Conservation (phyloP, 64 coral and sea anemone genomes). For the Pocillopora verrucosa region DNA sequence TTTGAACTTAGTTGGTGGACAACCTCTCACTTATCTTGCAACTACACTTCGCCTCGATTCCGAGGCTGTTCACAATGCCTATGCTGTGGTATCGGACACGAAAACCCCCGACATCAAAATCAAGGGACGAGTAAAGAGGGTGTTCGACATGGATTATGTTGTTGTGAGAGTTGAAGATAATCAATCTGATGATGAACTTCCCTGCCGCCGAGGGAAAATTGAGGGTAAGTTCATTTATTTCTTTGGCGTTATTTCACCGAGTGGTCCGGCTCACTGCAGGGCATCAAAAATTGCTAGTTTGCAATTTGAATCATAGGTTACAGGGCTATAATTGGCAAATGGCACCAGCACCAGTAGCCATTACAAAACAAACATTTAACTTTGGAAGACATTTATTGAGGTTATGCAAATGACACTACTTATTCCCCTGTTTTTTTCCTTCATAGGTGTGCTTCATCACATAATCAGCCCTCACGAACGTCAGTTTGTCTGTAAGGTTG, state of each 20-base stretch:
- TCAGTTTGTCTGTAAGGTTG: slow-evolving; percentile 77
- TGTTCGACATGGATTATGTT: slow-evolving; percentile 73
- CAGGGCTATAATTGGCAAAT: too few relatives aligned
- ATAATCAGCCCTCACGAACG: slow-evolving; percentile 76
- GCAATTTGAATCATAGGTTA: too few relatives aligned
- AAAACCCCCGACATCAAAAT: slow-evolving; percentile 69
- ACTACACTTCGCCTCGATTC: slow-evolving; percentile 57
- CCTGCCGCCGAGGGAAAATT: background rate
- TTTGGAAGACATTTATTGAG: too few relatives aligned
- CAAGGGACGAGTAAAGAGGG: slow-evolving; percentile 48
- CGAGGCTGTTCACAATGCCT: slow-evolving; percentile 28
- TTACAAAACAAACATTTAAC: too few relatives aligned
- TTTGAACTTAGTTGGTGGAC: background rate
- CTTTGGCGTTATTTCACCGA: too few relatives aligned
- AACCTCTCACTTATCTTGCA: slow-evolving; percentile 31
- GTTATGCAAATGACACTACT: too few relatives aligned
- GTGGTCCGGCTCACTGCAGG: too few relatives aligned
- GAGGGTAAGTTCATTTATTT: background rate
- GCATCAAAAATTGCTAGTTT: too few relatives aligned
- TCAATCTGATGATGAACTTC: background rate
- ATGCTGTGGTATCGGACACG: slow-evolving; percentile 56
- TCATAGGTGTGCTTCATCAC: slow-evolving; percentile 67
- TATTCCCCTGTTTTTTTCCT: background rate
- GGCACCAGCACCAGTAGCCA: too few relatives aligned
- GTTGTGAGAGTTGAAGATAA: slow-evolving; percentile 1